Evolutionary conservation across 2,888 invertebrate genomes (phyloP).

Genomic region (Pantelozetes paolii): DNA sequence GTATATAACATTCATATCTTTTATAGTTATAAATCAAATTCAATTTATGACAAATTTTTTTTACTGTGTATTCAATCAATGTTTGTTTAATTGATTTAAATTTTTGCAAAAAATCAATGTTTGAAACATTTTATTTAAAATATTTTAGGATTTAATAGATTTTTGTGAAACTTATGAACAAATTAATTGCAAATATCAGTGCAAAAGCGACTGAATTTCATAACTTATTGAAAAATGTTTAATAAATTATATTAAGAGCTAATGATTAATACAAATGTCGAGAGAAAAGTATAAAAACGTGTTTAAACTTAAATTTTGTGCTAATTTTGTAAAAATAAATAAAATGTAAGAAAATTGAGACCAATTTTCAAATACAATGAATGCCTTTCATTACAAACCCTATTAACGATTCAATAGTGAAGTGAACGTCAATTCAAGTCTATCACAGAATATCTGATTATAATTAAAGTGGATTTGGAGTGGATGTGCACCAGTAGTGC

Average conservation of each 20-base stretch:
- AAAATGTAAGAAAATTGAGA: not conserved
- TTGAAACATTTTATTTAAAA: too few species aligned
- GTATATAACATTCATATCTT: not conserved
- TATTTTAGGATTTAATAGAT: too few species aligned
- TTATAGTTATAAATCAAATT: not conserved
- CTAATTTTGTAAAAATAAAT: not conserved
- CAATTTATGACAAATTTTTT: too few species aligned
- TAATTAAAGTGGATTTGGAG: conserved; percentile 16
- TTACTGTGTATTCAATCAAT: too few species aligned
- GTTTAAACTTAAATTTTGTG: not conserved
- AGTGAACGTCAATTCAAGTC: not conserved
- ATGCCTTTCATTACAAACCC: not conserved
- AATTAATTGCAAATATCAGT: too few species aligned
- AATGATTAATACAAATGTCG: too few species aligned
- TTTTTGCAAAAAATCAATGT: too few species aligned
- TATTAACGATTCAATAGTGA: not conserved
- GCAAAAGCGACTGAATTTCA: too few species aligned
- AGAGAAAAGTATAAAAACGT: not conserved
- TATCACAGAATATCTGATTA: conserved; percentile 8
- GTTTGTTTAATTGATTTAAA: too few species aligned
- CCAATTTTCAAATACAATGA: not conserved
- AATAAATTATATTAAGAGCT: too few species aligned
- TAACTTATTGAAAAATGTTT: too few species aligned
- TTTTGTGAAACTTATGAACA: too few species aligned
- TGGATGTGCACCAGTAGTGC: conserved; percentile 1